Percentiles rank a stretch among this genome's conserved stretches.
phyloP scores from a whole-genome alignment of 2,797 vertebrate species.

The Malurus splendens region DNA sequence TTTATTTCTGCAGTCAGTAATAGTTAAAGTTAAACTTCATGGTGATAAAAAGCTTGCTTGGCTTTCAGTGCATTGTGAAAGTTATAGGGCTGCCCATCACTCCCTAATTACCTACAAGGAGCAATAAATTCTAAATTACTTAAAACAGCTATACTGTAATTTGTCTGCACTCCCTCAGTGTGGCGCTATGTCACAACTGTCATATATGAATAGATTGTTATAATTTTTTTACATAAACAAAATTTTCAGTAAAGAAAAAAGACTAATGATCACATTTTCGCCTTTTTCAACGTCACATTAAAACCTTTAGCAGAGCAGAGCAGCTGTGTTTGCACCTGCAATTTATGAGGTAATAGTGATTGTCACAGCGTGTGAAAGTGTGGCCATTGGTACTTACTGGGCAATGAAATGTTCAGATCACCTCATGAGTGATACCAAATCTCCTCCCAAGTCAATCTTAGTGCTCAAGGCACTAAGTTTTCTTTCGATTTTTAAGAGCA shows the following conservation, averaged over 20 bases:
- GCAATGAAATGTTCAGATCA: background rate
- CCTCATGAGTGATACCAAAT: background rate
- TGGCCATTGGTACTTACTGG: background rate
- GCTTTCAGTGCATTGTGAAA: background rate
- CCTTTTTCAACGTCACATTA: background rate
- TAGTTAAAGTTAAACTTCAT: background rate
- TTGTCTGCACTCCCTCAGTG: background rate
- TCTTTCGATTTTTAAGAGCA: background rate
- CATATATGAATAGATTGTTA: background rate
- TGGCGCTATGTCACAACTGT: background rate
- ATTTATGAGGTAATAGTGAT: background rate
- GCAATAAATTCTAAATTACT: background rate
- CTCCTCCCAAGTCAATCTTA: background rate
- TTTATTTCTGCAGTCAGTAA: background rate
- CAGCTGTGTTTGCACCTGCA: background rate
- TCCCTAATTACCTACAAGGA: background rate
- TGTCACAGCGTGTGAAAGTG: background rate
- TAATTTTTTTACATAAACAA: background rate
- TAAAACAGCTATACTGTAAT: background rate
- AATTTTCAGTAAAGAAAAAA: background rate
- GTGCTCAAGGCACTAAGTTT: background rate
- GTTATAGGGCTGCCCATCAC: background rate
- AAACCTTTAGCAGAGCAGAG: background rate
- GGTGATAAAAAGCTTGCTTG: background rate
- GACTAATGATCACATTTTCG: background rate